phyloP scores from a whole-genome alignment of 2,888 invertebrate genomes.

The Stenichneumon culpator region DNA sequence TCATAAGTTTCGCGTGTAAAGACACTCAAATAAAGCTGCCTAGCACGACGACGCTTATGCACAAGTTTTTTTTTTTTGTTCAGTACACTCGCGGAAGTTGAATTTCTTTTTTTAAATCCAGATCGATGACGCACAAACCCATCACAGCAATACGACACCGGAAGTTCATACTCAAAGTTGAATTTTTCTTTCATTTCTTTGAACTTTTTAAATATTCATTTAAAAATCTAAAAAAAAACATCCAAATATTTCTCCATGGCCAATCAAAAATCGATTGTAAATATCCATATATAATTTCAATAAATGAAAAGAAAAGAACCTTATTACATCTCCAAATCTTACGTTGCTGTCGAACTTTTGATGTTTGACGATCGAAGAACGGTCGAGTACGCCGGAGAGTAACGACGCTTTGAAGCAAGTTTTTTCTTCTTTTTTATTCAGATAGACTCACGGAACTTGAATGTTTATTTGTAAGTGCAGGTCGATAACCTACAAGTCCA shows the following conservation, averaged over 20 bases:
- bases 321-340: too few species aligned
- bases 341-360: too few species aligned
- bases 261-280: too few species aligned
- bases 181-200: too few species aligned
- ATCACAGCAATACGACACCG: background rate
- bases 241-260: too few species aligned
- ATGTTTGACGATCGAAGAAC: conserved; percentile 80
- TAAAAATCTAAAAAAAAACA: too few species aligned
- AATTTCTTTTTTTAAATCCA: conserved; percentile 3
- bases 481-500: background rate
- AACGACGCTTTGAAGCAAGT: conserved; percentile 68
- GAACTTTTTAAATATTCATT: too few species aligned
- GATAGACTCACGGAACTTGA: background rate
- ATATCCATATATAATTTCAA: too few species aligned
- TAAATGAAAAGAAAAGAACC: too few species aligned
- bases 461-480: conserved; percentile 11
- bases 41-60: background rate
- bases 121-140: background rate
- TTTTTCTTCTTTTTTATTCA: background rate
- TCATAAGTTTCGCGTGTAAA: conserved; percentile 47
- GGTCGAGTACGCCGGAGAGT: conserved; percentile 81
- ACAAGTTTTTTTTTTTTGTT: background rate
- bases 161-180: background rate
- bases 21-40: conserved; percentile 28
- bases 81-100: background rate